Conservation (phyloP, 2,888 invertebrate genomes). For the Dilophus febrilis region DNA sequence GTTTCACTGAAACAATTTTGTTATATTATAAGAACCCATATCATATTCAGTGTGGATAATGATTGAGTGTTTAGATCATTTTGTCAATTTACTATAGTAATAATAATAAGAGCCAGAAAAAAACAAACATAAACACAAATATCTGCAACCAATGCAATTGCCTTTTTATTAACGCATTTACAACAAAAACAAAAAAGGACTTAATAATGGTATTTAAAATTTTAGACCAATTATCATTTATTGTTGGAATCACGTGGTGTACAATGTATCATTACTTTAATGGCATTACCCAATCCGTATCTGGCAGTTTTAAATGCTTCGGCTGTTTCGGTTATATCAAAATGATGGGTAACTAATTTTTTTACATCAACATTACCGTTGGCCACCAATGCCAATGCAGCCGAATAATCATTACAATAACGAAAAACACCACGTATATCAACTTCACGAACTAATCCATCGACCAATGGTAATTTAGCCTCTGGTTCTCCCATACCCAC, state of each 20-base stretch:
- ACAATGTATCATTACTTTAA: constrained; percentile 79
- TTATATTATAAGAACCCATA: too few species aligned
- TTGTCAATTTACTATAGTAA: too few species aligned
- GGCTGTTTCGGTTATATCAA: constrained; percentile 54
- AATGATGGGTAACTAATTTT: constrained; percentile 71
- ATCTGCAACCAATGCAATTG: too few species aligned
- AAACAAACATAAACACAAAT: too few species aligned
- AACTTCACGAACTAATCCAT: constrained; percentile 67
- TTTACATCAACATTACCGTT: constrained; percentile 63
- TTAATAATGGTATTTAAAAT: too few species aligned
- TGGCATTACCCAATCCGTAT: constrained; percentile 50
- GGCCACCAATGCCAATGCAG: constrained; percentile 60
- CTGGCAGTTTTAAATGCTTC: constrained; percentile 73
- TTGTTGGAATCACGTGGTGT: constrained; percentile 38
- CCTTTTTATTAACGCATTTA: too few species aligned
- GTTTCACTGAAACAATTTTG: too few species aligned
- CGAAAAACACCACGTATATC: constrained; percentile 88
- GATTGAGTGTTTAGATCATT: too few species aligned
- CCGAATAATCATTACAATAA: constrained; percentile 76
- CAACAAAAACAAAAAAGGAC: too few species aligned
- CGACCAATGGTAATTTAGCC: constrained; percentile 63
- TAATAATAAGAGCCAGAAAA: too few species aligned
- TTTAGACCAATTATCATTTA: too few species aligned
- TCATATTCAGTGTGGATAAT: too few species aligned
- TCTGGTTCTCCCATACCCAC: constrained; percentile 76